Evolutionary conservation across 2,888 invertebrate genomes (phyloP).

Genomic region (Orthosia gothica): DNA sequence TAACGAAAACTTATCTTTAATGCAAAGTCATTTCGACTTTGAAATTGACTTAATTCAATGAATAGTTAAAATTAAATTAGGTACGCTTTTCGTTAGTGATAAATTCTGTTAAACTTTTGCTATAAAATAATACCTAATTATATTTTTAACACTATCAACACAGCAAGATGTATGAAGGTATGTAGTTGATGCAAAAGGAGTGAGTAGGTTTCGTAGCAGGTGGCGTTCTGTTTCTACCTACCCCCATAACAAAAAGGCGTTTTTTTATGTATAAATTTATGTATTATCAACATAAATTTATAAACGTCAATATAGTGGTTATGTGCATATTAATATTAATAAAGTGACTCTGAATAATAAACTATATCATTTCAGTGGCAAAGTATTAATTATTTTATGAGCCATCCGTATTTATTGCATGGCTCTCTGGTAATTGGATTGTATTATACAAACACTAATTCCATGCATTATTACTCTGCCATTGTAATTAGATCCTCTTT

Average conservation of each 20-base stretch:
- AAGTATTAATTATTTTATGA: conserved; percentile 46
- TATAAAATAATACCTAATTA: neutral
- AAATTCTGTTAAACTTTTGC: neutral
- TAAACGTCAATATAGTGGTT: conserved; percentile 23
- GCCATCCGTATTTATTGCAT: conserved; percentile 12
- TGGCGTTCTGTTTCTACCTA: too few relatives aligned
- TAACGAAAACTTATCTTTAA: too few relatives aligned
- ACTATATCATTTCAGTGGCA: conserved; percentile 22
- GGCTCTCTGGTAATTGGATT: conserved; percentile 30
- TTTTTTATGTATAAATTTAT: too few relatives aligned
- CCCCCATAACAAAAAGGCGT: too few relatives aligned
- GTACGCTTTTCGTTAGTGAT: neutral
- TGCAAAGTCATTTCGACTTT: too few relatives aligned
- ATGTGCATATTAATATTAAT: conserved; percentile 42
- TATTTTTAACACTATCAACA: neutral
- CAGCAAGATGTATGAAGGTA: neutral
- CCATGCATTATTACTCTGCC: conserved; percentile 17
- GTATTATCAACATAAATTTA: neutral
- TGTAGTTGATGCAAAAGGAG: too few relatives aligned
- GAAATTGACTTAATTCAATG: too few relatives aligned
- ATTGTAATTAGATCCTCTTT: conserved; percentile 26
- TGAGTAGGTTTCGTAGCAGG: too few relatives aligned
- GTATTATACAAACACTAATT: conserved; percentile 35
- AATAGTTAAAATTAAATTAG: neutral
- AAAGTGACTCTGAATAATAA: conserved; percentile 40